A percentile compares a stretch with the other conserved stretches of the same genome.
Conservation (phyloP, 2,888 invertebrate species). For the Melangyna quadrimaculata region DNA sequence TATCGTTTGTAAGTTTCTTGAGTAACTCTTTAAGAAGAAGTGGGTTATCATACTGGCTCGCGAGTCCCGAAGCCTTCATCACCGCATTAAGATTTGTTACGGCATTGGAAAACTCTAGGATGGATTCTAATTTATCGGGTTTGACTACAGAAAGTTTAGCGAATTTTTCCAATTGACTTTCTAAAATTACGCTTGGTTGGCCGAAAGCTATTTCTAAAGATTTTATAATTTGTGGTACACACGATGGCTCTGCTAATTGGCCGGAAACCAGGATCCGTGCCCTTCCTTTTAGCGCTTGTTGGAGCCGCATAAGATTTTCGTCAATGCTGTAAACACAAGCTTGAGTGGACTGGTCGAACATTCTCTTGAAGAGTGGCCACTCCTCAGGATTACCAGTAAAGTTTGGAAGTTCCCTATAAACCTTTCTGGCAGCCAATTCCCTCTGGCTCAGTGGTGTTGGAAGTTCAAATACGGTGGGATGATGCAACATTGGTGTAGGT, state of each 20-base stretch:
- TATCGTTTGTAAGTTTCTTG: neutral
- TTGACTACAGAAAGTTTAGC: neutral
- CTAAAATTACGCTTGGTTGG: neutral
- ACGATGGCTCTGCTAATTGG: neutral
- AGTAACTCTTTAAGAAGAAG: neutral
- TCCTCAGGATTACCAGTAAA: too few species aligned
- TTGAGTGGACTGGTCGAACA: neutral
- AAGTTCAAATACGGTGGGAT: neutral
- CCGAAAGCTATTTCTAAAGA: neutral
- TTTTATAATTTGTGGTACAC: neutral
- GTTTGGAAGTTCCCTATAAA: neutral
- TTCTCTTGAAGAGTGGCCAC: too few species aligned
- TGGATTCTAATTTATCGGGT: neutral
- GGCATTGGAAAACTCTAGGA: neutral
- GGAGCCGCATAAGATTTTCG: neutral
- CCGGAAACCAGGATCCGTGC: neutral
- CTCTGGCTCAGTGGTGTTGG: neutral
- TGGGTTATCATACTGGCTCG: neutral
- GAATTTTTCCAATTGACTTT: neutral
- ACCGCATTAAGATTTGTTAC: slow-evolving; percentile 2
- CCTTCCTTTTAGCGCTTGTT: neutral
- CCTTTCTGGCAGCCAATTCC: neutral
- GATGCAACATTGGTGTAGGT: neutral
- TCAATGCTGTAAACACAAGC: neutral
- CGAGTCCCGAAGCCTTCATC: neutral